Evolutionary conservation across 2,113 vertebrate species (phyloP).

Genomic region (Ochotona princeps): DNA sequence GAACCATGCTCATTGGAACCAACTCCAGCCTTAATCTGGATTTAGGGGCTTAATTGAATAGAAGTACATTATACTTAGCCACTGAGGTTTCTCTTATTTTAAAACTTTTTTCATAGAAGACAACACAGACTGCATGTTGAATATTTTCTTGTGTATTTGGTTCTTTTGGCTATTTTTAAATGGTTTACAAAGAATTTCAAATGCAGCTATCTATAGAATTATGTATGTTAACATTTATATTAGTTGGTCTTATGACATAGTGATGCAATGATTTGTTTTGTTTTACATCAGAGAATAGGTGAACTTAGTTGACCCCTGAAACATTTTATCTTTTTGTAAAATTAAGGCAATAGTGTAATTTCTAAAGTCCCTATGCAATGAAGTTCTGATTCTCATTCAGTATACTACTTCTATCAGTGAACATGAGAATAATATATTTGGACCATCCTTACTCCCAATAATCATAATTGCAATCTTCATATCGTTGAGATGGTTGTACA

Average conservation of each 20-base stretch:
- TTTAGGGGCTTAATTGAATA: conserved; percentile 82
- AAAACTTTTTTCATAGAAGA: conserved; percentile 64
- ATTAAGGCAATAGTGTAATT: background rate
- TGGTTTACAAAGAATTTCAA: conserved; percentile 45
- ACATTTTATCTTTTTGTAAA: conserved; percentile 2
- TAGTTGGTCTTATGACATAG: background rate
- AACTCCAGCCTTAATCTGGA: conserved; percentile 85
- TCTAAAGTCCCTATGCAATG: background rate
- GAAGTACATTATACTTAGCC: conserved; percentile 84
- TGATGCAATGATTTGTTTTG: background rate
- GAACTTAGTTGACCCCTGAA: conserved; percentile 11
- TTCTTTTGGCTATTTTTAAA: conserved; percentile 38
- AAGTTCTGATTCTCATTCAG: conserved; percentile 4
- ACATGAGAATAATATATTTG: background rate
- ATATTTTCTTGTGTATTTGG: conserved; percentile 49
- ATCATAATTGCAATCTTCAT: background rate
- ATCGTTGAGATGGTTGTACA: background rate
- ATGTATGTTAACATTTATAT: conserved; percentile 12
- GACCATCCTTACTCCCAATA: background rate
- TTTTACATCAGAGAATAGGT: conserved; percentile 22
- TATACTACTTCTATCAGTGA: background rate
- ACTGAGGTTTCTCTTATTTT: conserved; percentile 68
- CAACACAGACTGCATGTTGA: conserved; percentile 58
- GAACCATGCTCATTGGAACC: conserved; percentile 55
- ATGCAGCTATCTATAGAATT: background rate